Evolutionary conservation across 2,888 invertebrate genomes (phyloP).

Genomic region (Drosophila austrosaltans): DNA sequence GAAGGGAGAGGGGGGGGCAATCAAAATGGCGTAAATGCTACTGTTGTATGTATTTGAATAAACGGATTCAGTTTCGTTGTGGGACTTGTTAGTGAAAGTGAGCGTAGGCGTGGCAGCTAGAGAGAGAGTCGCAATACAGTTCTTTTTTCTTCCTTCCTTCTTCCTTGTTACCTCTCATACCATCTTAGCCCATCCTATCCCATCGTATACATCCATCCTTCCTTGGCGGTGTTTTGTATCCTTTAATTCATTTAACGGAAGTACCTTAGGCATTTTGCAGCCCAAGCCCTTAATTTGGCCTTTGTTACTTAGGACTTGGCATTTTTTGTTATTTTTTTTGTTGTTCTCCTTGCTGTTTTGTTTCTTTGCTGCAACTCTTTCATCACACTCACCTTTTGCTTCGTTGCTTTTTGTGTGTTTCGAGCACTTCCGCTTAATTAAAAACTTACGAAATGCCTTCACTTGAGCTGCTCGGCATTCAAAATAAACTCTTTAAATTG

Average conservation of each 20-base stretch:
- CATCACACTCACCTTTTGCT: constrained; percentile 39
- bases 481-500: constrained; percentile 20
- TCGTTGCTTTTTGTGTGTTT: not conserved
- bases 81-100: not conserved
- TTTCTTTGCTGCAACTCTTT: constrained; percentile 45
- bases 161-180: not conserved
- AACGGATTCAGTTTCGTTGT: constrained; percentile 9
- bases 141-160: constrained; percentile 12
- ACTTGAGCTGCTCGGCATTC: not conserved
- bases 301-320: constrained; percentile 38
- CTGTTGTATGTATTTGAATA: constrained; percentile 14
- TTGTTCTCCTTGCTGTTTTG: not conserved
- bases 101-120: not conserved
- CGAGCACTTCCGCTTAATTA: constrained; percentile 46
- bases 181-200: not conserved
- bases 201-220: not conserved
- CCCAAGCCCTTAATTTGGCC: constrained; percentile 44
- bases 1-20: constrained; percentile 28
- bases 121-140: constrained; percentile 10
- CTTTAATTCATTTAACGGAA: constrained; percentile 47
- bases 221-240: constrained; percentile 18
- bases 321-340: constrained; percentile 7
- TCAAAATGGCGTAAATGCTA: constrained; percentile 31
- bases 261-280: constrained; percentile 36
- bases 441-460: constrained; percentile 26